Conservation (phyloP, 2,888 invertebrate species). For the Taphrorychus bicolor region DNA sequence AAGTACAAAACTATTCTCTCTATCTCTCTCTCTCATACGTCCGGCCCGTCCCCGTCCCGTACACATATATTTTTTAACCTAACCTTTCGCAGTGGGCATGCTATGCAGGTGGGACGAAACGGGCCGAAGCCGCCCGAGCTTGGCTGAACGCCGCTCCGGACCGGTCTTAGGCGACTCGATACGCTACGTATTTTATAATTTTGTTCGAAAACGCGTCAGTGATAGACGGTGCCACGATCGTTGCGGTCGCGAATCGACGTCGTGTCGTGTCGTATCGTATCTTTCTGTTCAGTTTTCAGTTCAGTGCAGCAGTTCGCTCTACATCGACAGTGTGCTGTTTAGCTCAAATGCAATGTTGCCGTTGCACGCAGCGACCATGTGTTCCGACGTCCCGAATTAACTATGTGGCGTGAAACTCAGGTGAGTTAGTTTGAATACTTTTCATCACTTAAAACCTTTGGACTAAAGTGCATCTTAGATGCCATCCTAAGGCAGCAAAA, state of each 20-base stretch:
- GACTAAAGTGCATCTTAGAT: no score
- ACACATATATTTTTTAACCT: slow-evolving; percentile 48
- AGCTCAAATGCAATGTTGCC: slow-evolving; percentile 56
- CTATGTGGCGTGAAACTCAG: slow-evolving; percentile 62
- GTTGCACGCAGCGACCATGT: slow-evolving; percentile 56
- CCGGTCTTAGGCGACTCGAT: slow-evolving; percentile 56
- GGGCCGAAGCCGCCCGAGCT: slow-evolving; percentile 56
- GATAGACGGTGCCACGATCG: slow-evolving; percentile 43
- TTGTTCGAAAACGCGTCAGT: slow-evolving; percentile 44
- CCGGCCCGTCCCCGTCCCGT: no score
- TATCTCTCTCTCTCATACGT: background rate
- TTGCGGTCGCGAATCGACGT: slow-evolving; percentile 30
- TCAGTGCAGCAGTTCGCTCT: background rate
- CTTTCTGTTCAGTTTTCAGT: no score
- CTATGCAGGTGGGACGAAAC: slow-evolving; percentile 64
- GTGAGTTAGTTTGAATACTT: slow-evolving; percentile 52
- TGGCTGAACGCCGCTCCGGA: slow-evolving; percentile 51
- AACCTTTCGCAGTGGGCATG: slow-evolving; percentile 58
- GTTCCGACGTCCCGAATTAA: slow-evolving; percentile 54
- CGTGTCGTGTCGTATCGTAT: slow-evolving; percentile 14
- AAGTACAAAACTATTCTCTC: no score
- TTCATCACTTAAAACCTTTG: no score
- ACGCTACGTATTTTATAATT: slow-evolving; percentile 43
- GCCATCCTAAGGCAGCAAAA: no score
- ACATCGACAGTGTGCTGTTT: background rate